phyloP scores from a whole-genome alignment of 2,797 vertebrate genomes.

The Phalanger gymnotis region DNA sequence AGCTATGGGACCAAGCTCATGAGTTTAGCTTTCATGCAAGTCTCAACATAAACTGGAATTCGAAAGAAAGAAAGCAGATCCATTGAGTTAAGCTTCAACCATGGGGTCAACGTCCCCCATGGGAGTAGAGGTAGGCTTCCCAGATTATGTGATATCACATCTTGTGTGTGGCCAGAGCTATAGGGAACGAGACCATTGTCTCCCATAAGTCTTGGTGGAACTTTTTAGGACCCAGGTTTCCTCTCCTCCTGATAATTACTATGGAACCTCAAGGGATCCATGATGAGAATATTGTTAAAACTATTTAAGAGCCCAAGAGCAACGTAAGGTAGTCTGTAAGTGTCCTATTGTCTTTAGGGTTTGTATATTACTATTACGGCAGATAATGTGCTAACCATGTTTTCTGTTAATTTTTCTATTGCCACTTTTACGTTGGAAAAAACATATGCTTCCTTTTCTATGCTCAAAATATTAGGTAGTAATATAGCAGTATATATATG shows the following conservation, averaged over 20 bases:
- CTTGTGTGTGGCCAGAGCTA: neutral
- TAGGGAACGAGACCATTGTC: neutral
- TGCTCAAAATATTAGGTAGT: no score
- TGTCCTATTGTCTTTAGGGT: neutral
- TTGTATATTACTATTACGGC: no score
- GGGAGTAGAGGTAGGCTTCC: neutral
- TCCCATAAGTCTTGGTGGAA: neutral
- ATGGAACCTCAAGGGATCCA: neutral
- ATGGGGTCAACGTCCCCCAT: neutral
- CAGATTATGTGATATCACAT: neutral
- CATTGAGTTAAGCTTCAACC: no score
- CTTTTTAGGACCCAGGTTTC: neutral
- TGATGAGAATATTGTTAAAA: slow-evolving; percentile 6
- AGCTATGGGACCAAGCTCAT: neutral
- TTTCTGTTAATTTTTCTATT: no score
- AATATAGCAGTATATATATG: no score
- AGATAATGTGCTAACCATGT: no score
- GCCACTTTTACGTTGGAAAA: no score
- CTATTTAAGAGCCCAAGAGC: neutral
- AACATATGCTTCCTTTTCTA: no score
- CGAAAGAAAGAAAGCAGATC: no score
- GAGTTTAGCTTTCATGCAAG: no score
- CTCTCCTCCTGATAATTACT: neutral
- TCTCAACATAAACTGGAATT: no score
- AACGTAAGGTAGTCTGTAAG: slow-evolving; percentile 7